Evolutionary conservation across 2,888 invertebrate species (phyloP), one percentile per base, ranked within the genome.

Genomic region (Drosophila aldrichi): DNA sequence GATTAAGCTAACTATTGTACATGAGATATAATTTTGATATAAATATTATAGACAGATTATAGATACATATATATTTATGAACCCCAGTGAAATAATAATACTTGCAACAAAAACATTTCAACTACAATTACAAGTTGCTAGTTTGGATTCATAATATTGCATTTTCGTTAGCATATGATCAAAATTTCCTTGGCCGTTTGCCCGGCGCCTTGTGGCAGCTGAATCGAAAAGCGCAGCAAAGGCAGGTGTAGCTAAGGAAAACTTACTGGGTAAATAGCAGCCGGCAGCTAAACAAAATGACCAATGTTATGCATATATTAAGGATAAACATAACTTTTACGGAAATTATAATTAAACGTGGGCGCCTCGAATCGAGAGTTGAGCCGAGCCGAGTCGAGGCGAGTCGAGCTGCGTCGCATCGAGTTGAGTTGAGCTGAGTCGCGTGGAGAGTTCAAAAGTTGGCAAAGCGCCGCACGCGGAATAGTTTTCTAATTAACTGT

Each of bases 401-500:
- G 36, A n/a, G 25, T 9, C 25, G 46, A 68, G 77, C 62, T 40
- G 55, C 63, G 60, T 36, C 8, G 48, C 14, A 14, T 18, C 22
- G 46, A 66, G 76, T 66, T 43, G 52, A 69, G 62, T 36, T n/a
- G 46, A 74, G 77, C 60, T 43, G 55, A 71, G 60, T 60, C 43
- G 64, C 56, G 65, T 44, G 70, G 57, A 69, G 65, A 82, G 82
- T 78, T 88, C 82, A 82, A 82, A 85, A 83, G 88, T 83, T 83
- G 67, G 61, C 60, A 67, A 71, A 79, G 69, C 62, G 76, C 69
- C 62, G 81, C 71, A 65, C 84, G 58, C 68, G 70, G 74, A 84
- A 84, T 88, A 82, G 87, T 86, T 84, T 84, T 84, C 89, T 88
- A 84, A 84, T 84, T 86, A 86, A 84, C 89, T 88, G 78, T 72